A percentile compares a stretch with the other conserved stretches of the same genome.
phyloP scores from a whole-genome alignment of 1,140 invertebrate genomes.

The Bombus vancouverensis region DNA sequence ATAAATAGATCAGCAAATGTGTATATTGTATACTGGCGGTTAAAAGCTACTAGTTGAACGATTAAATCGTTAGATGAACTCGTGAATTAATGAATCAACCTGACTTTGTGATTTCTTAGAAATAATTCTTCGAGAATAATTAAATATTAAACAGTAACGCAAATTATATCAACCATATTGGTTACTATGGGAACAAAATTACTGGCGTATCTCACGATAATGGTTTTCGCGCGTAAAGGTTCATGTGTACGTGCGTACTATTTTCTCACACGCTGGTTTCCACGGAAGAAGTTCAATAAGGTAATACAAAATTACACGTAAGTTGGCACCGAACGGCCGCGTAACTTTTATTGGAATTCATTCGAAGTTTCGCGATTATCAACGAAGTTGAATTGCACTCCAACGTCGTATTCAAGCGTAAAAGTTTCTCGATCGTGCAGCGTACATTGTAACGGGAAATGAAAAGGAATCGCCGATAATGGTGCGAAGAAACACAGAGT shows the following conservation, averaged over 20 bases:
- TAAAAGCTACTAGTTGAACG: too few species aligned
- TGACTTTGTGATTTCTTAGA: not conserved
- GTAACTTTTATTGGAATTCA: constrained; percentile 43
- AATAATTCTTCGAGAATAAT: not conserved
- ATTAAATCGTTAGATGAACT: too few species aligned
- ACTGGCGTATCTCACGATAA: too few species aligned
- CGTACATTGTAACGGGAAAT: not conserved
- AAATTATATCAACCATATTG: not conserved
- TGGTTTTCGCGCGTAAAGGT: not conserved
- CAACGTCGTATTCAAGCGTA: constrained; percentile 17
- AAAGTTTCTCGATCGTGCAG: constrained; percentile 28
- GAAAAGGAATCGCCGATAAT: not conserved
- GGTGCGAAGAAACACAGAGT: not conserved
- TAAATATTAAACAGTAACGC: not conserved
- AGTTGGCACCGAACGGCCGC: not conserved
- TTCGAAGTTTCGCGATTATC: constrained; percentile 45
- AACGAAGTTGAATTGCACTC: constrained; percentile 30
- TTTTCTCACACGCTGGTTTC: not conserved
- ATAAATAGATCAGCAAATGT: too few species aligned
- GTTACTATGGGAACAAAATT: not conserved
- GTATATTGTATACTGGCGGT: too few species aligned
- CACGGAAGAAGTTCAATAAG: not conserved
- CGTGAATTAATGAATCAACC: too few species aligned
- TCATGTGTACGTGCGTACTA: not conserved
- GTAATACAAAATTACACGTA: constrained; percentile 32